A percentile compares a stretch with the other conserved stretches of the same genome.
Conservation (phyloP, 2,888 invertebrate species). For the Cacoxenus indagator region DNA sequence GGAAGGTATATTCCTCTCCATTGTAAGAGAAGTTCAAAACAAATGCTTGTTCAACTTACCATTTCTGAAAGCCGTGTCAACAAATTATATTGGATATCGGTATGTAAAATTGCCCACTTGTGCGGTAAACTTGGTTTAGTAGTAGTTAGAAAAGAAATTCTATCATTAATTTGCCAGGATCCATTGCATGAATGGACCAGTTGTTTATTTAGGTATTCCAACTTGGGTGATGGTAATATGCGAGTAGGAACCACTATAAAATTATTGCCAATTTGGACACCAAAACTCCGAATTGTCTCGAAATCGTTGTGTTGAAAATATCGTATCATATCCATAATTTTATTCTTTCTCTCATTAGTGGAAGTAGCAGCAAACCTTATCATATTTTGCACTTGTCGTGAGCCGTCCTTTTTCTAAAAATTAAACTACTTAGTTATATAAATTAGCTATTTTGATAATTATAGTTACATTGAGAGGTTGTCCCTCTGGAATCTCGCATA, state of each 20-base stretch:
- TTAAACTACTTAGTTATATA: neutral
- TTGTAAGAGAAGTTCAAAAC: too few species aligned
- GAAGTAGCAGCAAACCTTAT: conserved; percentile 87
- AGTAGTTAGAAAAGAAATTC: conserved; percentile 38
- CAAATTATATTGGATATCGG: conserved; percentile 31
- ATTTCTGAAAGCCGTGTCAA: conserved; percentile 27
- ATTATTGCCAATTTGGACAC: conserved; percentile 79
- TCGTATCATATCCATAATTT: conserved; percentile 77
- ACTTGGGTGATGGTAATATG: conserved; percentile 81
- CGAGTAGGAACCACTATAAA: conserved; percentile 86
- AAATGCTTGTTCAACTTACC: too few species aligned
- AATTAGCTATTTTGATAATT: neutral
- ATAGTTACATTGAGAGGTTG: conserved; percentile 76
- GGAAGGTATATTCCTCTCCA: too few species aligned
- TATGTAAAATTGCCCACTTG: conserved; percentile 60
- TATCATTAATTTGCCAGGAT: conserved; percentile 55
- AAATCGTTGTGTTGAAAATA: conserved; percentile 58
- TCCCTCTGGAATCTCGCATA: conserved; percentile 83
- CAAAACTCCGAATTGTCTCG: conserved; percentile 82
- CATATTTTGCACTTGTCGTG: conserved; percentile 88
- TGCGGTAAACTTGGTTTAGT: conserved; percentile 34
- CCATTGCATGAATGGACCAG: conserved; percentile 44
- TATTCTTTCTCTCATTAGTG: conserved; percentile 81
- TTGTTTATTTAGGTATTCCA: conserved; percentile 74
- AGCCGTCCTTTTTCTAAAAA: conserved; percentile 78